phyloP scores from a whole-genome alignment of 2,113 vertebrate genomes.

The Passer domesticus region DNA sequence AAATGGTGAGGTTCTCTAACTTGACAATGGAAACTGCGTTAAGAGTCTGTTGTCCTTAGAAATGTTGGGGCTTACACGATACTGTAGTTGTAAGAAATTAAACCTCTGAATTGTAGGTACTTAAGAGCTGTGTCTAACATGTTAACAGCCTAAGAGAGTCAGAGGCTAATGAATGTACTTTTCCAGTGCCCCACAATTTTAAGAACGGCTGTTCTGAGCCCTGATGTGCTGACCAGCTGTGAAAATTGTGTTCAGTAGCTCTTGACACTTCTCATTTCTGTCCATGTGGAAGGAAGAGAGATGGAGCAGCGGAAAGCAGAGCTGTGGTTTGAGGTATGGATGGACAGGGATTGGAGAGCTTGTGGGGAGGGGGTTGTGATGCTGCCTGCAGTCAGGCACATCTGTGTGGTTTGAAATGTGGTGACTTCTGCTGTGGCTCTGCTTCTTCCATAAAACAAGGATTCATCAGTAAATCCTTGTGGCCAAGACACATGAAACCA shows the following conservation, averaged over 20 bases:
- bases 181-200: background rate
- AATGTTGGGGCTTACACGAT: background rate
- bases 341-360: background rate
- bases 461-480: background rate
- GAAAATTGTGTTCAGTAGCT: background rate
- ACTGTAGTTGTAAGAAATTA: background rate
- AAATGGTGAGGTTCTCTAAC: background rate
- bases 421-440: background rate
- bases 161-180: background rate
- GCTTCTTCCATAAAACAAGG: background rate
- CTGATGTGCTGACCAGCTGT: background rate
- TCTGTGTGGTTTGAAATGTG: background rate
- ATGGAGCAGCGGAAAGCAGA: background rate
- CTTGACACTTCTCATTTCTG: background rate
- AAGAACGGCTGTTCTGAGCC: background rate
- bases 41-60: background rate
- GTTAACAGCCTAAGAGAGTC: background rate
- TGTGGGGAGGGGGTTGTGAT: no score
- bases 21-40: accelerated
- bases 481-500: background rate
- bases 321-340: background rate
- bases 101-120: accelerated
- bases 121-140: background rate
- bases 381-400: background rate
- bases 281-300: background rate